Evolutionary conservation across 2,888 invertebrate genomes (phyloP), one percentile per base, ranked within the genome.

Genomic region (Drosophila crucigera): DNA sequence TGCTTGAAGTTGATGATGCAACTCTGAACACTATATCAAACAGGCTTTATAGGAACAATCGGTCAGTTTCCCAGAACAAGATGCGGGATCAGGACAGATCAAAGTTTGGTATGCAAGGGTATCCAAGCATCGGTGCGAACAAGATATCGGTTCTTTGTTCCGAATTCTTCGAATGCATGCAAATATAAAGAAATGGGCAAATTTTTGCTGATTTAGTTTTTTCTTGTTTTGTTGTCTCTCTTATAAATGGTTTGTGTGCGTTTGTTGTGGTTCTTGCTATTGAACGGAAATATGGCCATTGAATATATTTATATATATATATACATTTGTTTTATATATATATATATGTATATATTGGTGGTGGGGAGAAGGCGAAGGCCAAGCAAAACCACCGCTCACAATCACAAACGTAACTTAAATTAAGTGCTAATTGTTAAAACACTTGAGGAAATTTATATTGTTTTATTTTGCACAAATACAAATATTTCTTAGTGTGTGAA

Each of bases 381-480:
- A 66, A 19, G 28, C 37, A 49, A 55, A 37, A 68, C 37, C n/a
- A 58, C 28, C 54, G 62, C 47, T 76, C 56, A 53, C 59, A 76
- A 68, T 63, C 63, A 52, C 58, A 72, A 59, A 61, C 64, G 79
- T 68, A 66, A 82, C 80, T 71, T 68, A 76, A 82, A 82, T 81
- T 50, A 79, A 82, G 80, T 82, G 80, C 50, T 82, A 82, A 81
- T 79, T 81, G 80, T 73, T 78, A 54, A 82, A 78, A 60, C 78
- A 74, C 78, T 78, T 81, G 68, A 68, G 76, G 47, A 68, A 68
- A 78, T 76, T 61, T 73, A 69, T 75, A 55, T 69, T 71, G 55
- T 68, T 75, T 72, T 75, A 78, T 75, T 47, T 78, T 81, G 70
- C 67, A 64, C 68, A 28, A 11, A 35, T 60, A 39, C 52, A 69